These are phyloP conservation scores for Clunio marinus DNA, from an alignment of 2,888 invertebrate genomes.

Conservation along the genomic window DNA sequence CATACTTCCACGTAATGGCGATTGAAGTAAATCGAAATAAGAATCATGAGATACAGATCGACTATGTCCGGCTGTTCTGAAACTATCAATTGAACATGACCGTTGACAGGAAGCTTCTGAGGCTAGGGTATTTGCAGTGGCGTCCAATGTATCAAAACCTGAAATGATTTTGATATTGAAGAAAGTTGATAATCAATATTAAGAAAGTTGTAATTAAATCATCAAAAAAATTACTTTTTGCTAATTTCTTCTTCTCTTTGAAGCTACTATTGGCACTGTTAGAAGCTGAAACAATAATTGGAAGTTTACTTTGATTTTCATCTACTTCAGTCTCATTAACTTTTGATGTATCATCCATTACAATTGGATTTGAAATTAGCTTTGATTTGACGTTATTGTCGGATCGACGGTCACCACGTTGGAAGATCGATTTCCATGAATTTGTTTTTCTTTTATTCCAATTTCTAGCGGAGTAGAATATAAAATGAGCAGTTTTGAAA, in stretches of 20 bases:
- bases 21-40: constrained; percentile 69
- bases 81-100: constrained; percentile 51
- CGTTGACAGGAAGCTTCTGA: constrained; percentile 50
- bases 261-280: constrained; percentile 35
- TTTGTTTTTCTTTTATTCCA: constrained; percentile 52
- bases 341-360: constrained; percentile 15
- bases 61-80: constrained; percentile 51
- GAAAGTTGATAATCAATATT: constrained; percentile 5
- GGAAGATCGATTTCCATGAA: constrained; percentile 52
- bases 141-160: constrained; percentile 37
- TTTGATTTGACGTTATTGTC: constrained; percentile 40
- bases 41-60: constrained; percentile 88
- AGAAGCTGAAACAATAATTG: constrained; percentile 24
- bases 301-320: constrained; percentile 19
- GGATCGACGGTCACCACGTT: constrained; percentile 50
- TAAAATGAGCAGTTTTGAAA: background rate
- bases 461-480: constrained; percentile 43
- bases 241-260: constrained; percentile 30
- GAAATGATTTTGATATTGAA: no score
- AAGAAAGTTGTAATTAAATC: background rate
- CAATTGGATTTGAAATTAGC: constrained; percentile 29
- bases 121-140: constrained; percentile 40
- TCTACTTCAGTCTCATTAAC: constrained; percentile 11
- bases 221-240: constrained; percentile 31
- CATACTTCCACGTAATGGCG: constrained; percentile 49